Base-by-base conservation (phyloP, 2,888 invertebrate genomes). In the Pyrrhosoma nymphula region DNA sequence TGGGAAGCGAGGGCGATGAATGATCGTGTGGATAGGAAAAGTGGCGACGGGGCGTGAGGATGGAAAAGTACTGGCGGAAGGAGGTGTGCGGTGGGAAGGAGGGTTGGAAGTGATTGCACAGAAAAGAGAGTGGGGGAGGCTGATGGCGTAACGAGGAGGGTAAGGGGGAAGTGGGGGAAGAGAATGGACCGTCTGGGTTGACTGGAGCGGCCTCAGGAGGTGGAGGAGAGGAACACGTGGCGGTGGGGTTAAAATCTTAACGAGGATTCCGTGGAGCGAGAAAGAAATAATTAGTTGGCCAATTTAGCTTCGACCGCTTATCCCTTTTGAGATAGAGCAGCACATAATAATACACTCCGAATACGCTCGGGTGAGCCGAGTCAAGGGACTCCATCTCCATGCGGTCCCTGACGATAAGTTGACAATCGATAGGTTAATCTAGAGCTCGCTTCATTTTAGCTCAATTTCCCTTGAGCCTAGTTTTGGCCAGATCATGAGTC, bases 21-120 rank as follows among this genome's bases (percentile, higher is more conserved):
- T 47, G 47, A 88, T 88, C 88, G 88, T 47, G 88, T 39, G 88
- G 88, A 88, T 88, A 88, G 39, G 39, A 88, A 88, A 88, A 55
- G 55, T 20, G 89, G 89, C 2, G 89, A 55, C 18, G 26, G n/a
- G 56, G 47, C n/a, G 89, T 16, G 55, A 56, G 56, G 56, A 39
- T 35, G 47, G 88, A 88, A 16, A 88, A 88, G 82, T 16, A 26
- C 14, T 18, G 82, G 82, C n/a, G 26, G n/a, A n/a, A n/a, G n/a
- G 69, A 69, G 69, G 69, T 60, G 82, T 82, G 35, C 8, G 82
- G 35, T 0, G 0, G 75, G 30, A 26, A 12, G 6, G 75, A 30
- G 16, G 23, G 63, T 63, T 63, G 63, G 63, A 56, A 63, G 63
- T n/a, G n/a, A n/a, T n/a, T n/a, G n/a, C n/a, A n/a, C n/a, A n/a